These are phyloP conservation scores for Hycleus phaleratus DNA, from an alignment of 1,140 invertebrate species.

Conservation along the genomic window DNA sequence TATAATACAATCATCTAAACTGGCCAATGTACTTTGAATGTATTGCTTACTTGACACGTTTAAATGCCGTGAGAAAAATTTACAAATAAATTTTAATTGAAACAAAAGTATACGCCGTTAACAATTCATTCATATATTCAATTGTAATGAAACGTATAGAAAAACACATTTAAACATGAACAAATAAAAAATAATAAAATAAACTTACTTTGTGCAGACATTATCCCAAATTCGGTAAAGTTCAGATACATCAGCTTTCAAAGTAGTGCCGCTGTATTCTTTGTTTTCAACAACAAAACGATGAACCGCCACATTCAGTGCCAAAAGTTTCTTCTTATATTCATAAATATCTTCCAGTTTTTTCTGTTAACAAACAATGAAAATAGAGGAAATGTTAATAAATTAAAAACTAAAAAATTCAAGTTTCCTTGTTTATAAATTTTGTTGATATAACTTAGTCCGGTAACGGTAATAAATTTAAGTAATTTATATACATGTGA, in stretches of 20 bases:
- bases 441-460: slow-evolving; percentile 1
- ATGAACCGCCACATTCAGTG: slow-evolving; percentile 67
- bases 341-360: slow-evolving; percentile 60
- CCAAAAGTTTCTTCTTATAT: slow-evolving; percentile 54
- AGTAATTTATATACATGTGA: slow-evolving; percentile 36
- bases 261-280: slow-evolving; percentile 41
- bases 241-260: slow-evolving; percentile 66
- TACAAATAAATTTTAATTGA: too few relatives aligned
- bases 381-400: not conserved
- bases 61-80: slow-evolving; percentile 23
- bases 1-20: not conserved
- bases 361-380: slow-evolving; percentile 43
- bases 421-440: not conserved
- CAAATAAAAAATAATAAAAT: not conserved
- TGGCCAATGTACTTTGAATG: slow-evolving; percentile 18
- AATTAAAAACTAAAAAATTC: too few relatives aligned
- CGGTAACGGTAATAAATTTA: slow-evolving; percentile 19
- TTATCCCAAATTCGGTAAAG: slow-evolving; percentile 72
- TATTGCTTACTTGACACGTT: slow-evolving; percentile 3
- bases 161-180: slow-evolving; percentile 18
- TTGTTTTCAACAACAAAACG: slow-evolving; percentile 55
- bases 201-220: slow-evolving; percentile 61
- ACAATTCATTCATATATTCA: slow-evolving; percentile 10
- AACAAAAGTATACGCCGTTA: too few relatives aligned
- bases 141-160: not conserved